A percentile compares a stretch with the other conserved stretches of the same genome.
Conservation (phyloP, 1,140 invertebrate genomes). For the Aphelenchoides fujianensis region DNA sequence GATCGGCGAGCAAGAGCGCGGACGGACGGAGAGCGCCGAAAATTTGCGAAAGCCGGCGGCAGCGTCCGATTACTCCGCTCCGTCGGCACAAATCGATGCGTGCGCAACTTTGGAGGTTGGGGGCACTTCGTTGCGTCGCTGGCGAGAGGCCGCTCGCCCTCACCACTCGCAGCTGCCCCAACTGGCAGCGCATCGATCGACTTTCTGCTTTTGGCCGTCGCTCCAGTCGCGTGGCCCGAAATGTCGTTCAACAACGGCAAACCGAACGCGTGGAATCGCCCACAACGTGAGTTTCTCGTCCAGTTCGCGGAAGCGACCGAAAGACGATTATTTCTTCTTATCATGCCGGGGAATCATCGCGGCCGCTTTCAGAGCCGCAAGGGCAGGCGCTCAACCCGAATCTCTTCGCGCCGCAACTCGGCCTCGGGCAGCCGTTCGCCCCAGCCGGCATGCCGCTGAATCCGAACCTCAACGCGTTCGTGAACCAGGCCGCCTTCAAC, state of each 20-base stretch:
- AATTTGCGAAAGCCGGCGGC: background rate
- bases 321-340: no score
- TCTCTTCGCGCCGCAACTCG: constrained; percentile 38
- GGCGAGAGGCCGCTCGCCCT: no score
- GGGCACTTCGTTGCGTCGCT: no score
- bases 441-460: constrained; percentile 61
- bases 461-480: constrained; percentile 53
- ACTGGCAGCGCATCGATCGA: no score
- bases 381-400: constrained; percentile 43
- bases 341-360: no score
- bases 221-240: background rate
- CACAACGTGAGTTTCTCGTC: constrained; percentile 3
- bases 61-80: background rate
- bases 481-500: constrained; percentile 50
- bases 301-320: no score
- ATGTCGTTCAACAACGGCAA: background rate
- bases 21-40: background rate
- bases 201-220: background rate
- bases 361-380: constrained; percentile 34
- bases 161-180: no score
- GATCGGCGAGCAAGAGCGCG: background rate
- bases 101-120: no score
- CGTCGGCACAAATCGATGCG: background rate
- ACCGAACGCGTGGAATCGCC: background rate
- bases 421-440: constrained; percentile 41